These are phyloP conservation scores for Cremastinae sp. DNA, from an alignment of 2,888 invertebrate genomes.

Conservation along the genomic window DNA sequence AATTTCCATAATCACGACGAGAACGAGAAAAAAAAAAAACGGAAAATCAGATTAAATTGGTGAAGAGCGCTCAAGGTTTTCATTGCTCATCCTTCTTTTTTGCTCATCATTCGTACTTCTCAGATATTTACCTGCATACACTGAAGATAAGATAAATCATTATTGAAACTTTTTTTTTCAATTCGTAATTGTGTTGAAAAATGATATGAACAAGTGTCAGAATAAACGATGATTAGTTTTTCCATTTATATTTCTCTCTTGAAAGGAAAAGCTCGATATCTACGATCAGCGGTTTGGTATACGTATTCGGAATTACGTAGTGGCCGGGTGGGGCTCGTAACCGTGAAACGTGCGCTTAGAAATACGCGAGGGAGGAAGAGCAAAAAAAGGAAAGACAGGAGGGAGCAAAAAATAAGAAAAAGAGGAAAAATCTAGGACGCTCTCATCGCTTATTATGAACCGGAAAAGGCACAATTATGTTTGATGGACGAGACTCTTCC, in stretches of 20 bases:
- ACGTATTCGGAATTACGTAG: conserved; percentile 10
- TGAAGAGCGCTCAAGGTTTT: no score
- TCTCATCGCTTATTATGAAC: conserved; percentile 55
- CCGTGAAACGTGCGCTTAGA: conserved; percentile 39
- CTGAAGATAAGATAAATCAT: no score
- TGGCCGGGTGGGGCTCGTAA: conserved; percentile 44
- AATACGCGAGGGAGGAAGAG: conserved; percentile 23
- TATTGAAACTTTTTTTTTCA: no score
- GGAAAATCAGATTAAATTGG: no score
- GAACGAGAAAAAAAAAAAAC: no score
- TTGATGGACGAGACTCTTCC: conserved; percentile 66
- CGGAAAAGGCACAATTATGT: conserved; percentile 67
- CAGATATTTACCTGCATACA: no score
- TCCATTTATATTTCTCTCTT: conserved; percentile 6
- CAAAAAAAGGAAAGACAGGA: conserved; percentile 42
- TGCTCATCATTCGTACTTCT: no score
- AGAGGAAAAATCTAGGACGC: conserved; percentile 54
- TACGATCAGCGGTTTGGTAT: conserved; percentile 25
- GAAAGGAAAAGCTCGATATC: conserved; percentile 36
- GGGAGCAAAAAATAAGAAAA: conserved; percentile 22
- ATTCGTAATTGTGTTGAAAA: no score
- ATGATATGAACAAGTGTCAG: no score
- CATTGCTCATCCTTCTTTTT: no score
- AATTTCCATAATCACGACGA: no score
- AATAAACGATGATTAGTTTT: no score